Evolutionary conservation across 64 coral and sea anemone genomes (phyloP), one percentile per base, ranked within the genome.

Genomic region (Pachyseris speciosa): DNA sequence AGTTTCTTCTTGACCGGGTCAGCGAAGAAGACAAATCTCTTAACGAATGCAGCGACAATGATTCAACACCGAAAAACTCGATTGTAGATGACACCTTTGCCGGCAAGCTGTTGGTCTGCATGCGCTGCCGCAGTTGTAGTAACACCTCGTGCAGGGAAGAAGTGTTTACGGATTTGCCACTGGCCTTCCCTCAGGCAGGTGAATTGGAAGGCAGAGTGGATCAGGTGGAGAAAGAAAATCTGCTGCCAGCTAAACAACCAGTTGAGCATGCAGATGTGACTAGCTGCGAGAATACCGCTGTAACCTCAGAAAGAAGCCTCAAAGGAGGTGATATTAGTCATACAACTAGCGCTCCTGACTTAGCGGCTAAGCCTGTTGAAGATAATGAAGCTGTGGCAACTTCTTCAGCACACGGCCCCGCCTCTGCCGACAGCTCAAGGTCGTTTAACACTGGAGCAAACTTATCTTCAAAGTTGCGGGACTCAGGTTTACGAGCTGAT

Each of bases 301-400:
- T 17, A 22, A 81, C 20, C 53, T 87, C 94, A 16, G 70, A 66
- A 13, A 80, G 86, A 80, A 98, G 96, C 86, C 61, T 98, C 13
- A 98, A 98, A 71, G 96, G 96, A 69, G 96, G 96, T 4, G 90
- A 98, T 17, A 89, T 95, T 6, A 90, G 85, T 45, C 90, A 92
- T 30, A 79, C 69, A 17, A 75, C 80, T 0, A 30, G 69, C 1
- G 91, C 73, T 39, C 28, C 96, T 13, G 63, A 74, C 0, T 80
- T 91, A 32, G 43, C 93, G 20, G 37, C 93, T 2, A 91, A 87
- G 43, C 19, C 61, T 31, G 44, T 37, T 39, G 90, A 92, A 22
- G 90, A 80, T 20, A n/a, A 41, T 29, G 86, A 85, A 0, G 74
- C 71, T 79, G 74, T 93, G 0, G 88, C 81, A 13, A 20, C 75